Percentiles rank a stretch among this genome's conserved stretches.
Evolutionary conservation across 2,888 invertebrate species (phyloP).

Genomic region (Altica lythri): DNA sequence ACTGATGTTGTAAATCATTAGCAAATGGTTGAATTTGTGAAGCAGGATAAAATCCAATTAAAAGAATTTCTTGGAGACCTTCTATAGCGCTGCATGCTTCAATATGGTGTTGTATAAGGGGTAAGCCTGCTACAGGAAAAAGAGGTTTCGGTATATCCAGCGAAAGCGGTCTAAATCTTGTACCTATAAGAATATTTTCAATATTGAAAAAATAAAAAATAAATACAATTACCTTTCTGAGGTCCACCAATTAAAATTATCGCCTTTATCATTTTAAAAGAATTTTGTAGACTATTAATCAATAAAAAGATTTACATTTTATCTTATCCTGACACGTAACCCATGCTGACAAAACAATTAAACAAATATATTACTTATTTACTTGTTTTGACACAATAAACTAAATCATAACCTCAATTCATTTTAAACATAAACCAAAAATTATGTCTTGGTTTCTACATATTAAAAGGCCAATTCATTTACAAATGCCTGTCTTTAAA

Average conservation of each 20-base stretch:
- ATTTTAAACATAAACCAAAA: background rate
- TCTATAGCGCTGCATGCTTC: slow-evolving; percentile 84
- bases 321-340: slow-evolving; percentile 19
- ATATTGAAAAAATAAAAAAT: too few relatives aligned
- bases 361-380: too few relatives aligned
- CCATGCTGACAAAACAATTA: background rate
- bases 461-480: too few relatives aligned
- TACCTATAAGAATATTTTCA: slow-evolving; percentile 66
- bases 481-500: too few relatives aligned
- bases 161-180: slow-evolving; percentile 94
- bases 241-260: slow-evolving; percentile 68
- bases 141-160: slow-evolving; percentile 97
- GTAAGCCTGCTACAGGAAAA: slow-evolving; percentile 95
- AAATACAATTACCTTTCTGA: slow-evolving; percentile 13
- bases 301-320: slow-evolving; percentile 2
- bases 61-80: slow-evolving; percentile 85
- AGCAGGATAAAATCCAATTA: slow-evolving; percentile 91
- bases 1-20: slow-evolving; percentile 80
- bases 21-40: slow-evolving; percentile 87
- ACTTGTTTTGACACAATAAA: slow-evolving; percentile 1
- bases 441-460: background rate
- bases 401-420: slow-evolving; percentile 1
- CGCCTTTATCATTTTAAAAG: slow-evolving; percentile 23
- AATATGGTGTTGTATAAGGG: slow-evolving; percentile 96
- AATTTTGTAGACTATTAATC: background rate